phyloP scores from a whole-genome alignment of 1,140 invertebrate species.

The Lycorma delicatula region DNA sequence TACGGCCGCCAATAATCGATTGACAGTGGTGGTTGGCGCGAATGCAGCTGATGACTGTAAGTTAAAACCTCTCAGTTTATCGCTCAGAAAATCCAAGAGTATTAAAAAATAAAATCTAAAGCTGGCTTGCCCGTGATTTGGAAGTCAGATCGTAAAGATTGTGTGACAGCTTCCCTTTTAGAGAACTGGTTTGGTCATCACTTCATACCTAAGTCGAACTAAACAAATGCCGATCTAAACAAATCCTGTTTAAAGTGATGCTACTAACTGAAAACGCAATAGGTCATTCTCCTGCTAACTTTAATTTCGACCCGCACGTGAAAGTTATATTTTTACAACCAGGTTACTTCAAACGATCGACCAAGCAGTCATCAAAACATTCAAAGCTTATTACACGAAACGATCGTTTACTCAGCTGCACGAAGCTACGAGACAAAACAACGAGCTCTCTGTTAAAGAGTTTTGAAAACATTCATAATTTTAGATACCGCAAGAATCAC shows the following conservation, averaged over 20 bases:
- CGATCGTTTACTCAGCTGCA: constrained; percentile 14
- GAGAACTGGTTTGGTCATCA: constrained; percentile 31
- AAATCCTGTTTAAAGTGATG: constrained; percentile 33
- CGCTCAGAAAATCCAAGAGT: neutral
- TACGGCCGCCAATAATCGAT: neutral
- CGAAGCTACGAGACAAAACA: constrained; percentile 7
- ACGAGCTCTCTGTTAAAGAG: constrained; percentile 16
- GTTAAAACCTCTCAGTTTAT: neutral
- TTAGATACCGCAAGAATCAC: constrained; percentile 23
- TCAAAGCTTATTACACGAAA: constrained; percentile 25
- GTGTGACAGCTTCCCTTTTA: constrained; percentile 36
- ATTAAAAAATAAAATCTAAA: neutral
- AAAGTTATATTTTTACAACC: constrained; percentile 39
- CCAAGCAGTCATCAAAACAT: constrained; percentile 35
- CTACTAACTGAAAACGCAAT: constrained; percentile 32
- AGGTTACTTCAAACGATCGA: constrained; percentile 37
- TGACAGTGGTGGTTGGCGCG: neutral
- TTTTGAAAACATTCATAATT: constrained; percentile 6
- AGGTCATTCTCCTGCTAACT: constrained; percentile 27
- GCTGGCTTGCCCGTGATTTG: constrained; percentile 24
- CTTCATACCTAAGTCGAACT: constrained; percentile 26
- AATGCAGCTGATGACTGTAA: neutral
- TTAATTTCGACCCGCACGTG: constrained; percentile 33
- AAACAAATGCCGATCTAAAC: constrained; percentile 28
- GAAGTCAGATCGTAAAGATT: constrained; percentile 38